phyloP scores from a whole-genome alignment of 2,888 invertebrate genomes.

The Megaustenia siamemsis region DNA sequence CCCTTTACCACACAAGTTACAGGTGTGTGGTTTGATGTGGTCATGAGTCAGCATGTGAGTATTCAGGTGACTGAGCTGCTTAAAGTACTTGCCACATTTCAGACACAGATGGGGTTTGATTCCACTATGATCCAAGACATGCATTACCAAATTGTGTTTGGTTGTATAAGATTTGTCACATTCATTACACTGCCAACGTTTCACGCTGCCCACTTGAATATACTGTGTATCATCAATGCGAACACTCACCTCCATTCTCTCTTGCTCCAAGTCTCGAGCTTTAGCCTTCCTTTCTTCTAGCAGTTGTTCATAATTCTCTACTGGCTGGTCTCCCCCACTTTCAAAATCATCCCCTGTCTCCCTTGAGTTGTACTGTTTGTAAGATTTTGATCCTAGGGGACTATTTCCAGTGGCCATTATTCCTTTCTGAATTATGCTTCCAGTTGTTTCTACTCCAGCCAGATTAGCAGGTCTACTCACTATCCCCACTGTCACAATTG shows the following conservation, averaged over 20 bases:
- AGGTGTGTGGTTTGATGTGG: constrained; percentile 77
- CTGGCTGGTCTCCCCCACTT: constrained; percentile 23
- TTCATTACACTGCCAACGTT: constrained; percentile 78
- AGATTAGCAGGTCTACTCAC: constrained; percentile 60
- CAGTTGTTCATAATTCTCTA: constrained; percentile 56
- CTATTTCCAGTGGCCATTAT: constrained; percentile 59
- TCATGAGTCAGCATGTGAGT: constrained; percentile 79
- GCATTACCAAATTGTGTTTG: constrained; percentile 79
- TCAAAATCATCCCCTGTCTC: constrained; percentile 20
- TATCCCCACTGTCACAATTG: constrained; percentile 69
- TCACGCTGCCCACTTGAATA: constrained; percentile 73
- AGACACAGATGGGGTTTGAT: constrained; percentile 79
- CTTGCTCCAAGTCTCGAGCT: constrained; percentile 58
- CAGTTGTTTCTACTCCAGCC: constrained; percentile 52
- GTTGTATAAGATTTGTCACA: constrained; percentile 79
- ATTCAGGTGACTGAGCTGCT: constrained; percentile 79
- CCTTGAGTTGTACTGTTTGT: constrained; percentile 30
- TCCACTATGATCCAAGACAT: constrained; percentile 78
- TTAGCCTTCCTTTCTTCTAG: constrained; percentile 58
- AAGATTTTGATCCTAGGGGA: background rate
- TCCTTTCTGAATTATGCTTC: constrained; percentile 59
- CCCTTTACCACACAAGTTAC: constrained; percentile 75
- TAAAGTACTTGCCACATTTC: constrained; percentile 79
- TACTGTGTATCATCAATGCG: constrained; percentile 77
- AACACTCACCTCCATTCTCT: constrained; percentile 74